A percentile compares a stretch with the other conserved stretches of the same genome.
Conservation (phyloP, 2,888 invertebrate species). For the Synergus umbraculus region DNA sequence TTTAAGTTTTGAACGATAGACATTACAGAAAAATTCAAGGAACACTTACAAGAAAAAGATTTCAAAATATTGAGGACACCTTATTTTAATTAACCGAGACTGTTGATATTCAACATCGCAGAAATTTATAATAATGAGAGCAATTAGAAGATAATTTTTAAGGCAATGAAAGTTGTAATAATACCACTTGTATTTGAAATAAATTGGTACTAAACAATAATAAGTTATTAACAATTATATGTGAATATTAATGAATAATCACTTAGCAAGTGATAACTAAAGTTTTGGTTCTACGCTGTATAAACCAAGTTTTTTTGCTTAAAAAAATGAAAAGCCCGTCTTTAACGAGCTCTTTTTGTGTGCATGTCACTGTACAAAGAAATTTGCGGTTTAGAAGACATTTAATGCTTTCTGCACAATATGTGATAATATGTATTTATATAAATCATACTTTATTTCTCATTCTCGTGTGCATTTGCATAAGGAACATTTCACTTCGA, state of each 20-base stretch:
- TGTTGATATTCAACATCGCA: conserved; percentile 15
- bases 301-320: conserved; percentile 13
- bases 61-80: conserved; percentile 20
- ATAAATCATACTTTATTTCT: conserved; percentile 61
- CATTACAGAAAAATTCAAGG: background rate
- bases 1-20: background rate
- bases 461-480: conserved; percentile 66
- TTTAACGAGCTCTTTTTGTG: conserved; percentile 24
- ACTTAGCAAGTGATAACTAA: conserved; percentile 31
- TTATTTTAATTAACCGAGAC: conserved; percentile 27
- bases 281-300: conserved; percentile 34
- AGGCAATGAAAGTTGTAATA: conserved; percentile 20
- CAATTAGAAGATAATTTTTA: conserved; percentile 12
- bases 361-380: conserved; percentile 38
- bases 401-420: conserved; percentile 55
- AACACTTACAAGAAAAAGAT: conserved; percentile 40
- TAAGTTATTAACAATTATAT: conserved; percentile 35
- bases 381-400: conserved; percentile 46
- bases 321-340: background rate
- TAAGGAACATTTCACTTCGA: conserved; percentile 67
- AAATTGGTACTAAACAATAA: conserved; percentile 21
- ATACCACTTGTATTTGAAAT: conserved; percentile 27
- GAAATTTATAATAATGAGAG: background rate
- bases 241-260: conserved; percentile 22
- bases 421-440: conserved; percentile 56